Base-by-base conservation (phyloP, 1,140 invertebrate genomes). In the Apis mellifera region DNA sequence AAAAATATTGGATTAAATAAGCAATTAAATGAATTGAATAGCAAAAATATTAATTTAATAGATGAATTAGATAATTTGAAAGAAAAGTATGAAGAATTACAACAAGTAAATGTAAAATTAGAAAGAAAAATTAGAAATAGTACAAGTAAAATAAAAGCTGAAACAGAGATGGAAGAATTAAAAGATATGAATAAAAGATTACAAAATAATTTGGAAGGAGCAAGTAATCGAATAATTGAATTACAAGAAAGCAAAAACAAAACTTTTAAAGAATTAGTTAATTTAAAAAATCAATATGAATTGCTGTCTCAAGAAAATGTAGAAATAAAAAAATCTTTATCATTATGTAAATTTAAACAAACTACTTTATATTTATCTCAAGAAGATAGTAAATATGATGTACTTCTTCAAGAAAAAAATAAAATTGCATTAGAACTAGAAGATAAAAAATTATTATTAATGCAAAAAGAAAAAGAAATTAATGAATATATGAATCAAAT, bases 151-250 rank as follows among this genome's bases (percentile, higher is more conserved):
- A 13, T 72, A 4, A 90, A 85, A 68, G 81, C 85, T 2, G 89
- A 91, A 42, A 78, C 71, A 57, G 84, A 88, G 11, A 88, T 91
- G 55, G 90, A 91, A 70, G 85, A 89, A 11, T 68, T 93, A 23
- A 83, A 82, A 17, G 93, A 94, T 55, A 77, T 90, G 68, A 93
- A 92, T 81, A 85, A 83, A 50, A 89, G 77, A 12, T 68, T 94
- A 9, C 85, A 90, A 66, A 91, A 89, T 23, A 91, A 91, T 81
- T 81, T 94, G 9, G 93, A 94, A 21, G 93, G 93, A 21, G 92
- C 90, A 2, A 91, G 90, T 42, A 94, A 94, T 81, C 87, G 92
- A 0, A 90, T 93, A 48, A 78, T 78, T 9, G 90, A 89, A n/a
- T 64, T 94, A 9, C 91, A 91, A 60, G 88, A 91, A 21, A 76